Conservation (phyloP, 2,797 vertebrate species). For the Neosilurus hyrtlii region DNA sequence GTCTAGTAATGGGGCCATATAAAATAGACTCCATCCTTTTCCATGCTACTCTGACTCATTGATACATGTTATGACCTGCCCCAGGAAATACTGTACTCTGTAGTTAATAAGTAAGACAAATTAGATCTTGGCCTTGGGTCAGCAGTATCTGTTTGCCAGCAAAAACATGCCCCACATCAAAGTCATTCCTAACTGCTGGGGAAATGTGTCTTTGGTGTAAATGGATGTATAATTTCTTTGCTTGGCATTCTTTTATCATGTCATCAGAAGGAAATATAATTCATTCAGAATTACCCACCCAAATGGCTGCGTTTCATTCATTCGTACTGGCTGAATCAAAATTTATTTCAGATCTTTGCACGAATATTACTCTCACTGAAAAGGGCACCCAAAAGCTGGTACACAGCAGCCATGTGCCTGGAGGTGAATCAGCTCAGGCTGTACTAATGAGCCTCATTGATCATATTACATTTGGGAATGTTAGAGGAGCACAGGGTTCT, state of each 20-base stretch:
- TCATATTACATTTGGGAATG: slow-evolving; percentile 62
- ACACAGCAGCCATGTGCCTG: slow-evolving; percentile 28
- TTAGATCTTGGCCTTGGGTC: slow-evolving; percentile 29
- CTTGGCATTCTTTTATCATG: slow-evolving; percentile 23
- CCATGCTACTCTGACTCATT: slow-evolving; percentile 3
- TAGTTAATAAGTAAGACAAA: slow-evolving; percentile 27
- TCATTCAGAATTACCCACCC: slow-evolving; percentile 19
- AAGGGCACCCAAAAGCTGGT: slow-evolving; percentile 30
- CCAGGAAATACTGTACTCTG: slow-evolving; percentile 21
- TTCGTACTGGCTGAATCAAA: neutral
- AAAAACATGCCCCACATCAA: slow-evolving; percentile 45
- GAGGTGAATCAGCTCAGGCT: slow-evolving; percentile 44
- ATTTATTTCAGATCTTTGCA: neutral
- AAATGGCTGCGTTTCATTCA: neutral
- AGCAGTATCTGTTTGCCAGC: slow-evolving; percentile 27
- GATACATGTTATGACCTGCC: slow-evolving; percentile 22
- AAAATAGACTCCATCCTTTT: neutral
- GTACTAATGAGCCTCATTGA: slow-evolving; percentile 68
- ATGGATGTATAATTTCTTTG: slow-evolving; percentile 29
- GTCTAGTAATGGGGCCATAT: neutral
- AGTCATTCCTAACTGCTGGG: slow-evolving; percentile 49
- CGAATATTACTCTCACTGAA: neutral
- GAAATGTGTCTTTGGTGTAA: slow-evolving; percentile 45
- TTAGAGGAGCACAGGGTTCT: slow-evolving; percentile 54
- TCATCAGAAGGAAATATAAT: slow-evolving; percentile 22